Percentiles rank a stretch among this genome's conserved stretches.
These are phyloP conservation scores for Trogon melanurus DNA, from an alignment of 2,113 vertebrate genomes.

Conservation along the genomic window DNA sequence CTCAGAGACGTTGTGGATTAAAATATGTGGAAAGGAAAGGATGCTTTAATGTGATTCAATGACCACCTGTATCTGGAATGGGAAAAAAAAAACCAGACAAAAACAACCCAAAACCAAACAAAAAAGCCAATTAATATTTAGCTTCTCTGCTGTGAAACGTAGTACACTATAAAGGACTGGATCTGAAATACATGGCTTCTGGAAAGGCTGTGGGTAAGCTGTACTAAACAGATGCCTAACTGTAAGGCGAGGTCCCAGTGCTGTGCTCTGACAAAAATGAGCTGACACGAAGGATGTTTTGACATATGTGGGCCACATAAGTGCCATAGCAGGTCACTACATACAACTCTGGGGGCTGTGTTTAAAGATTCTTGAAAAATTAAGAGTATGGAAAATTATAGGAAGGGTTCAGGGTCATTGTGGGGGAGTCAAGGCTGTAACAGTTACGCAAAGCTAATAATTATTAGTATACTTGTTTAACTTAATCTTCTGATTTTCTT, in stretches of 20 bases:
- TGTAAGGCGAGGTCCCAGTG: background rate
- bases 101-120: background rate
- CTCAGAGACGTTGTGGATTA: background rate
- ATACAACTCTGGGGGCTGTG: background rate
- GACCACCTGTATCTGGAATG: background rate
- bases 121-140: background rate
- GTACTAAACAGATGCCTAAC: background rate
- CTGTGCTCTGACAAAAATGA: background rate
- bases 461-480: background rate
- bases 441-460: background rate
- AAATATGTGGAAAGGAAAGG: background rate
- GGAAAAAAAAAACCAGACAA: background rate
- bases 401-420: background rate
- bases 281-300: rapidly evolving
- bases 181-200: background rate
- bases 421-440: background rate
- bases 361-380: background rate
- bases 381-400: background rate
- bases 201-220: background rate
- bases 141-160: background rate
- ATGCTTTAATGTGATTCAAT: background rate
- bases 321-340: background rate
- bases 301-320: background rate
- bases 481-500: background rate
- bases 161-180: background rate